Percentiles rank a stretch among this genome's conserved stretches.
Conservation (phyloP, 2,797 vertebrate genomes). For the Paramormyrops hopkinsi region DNA sequence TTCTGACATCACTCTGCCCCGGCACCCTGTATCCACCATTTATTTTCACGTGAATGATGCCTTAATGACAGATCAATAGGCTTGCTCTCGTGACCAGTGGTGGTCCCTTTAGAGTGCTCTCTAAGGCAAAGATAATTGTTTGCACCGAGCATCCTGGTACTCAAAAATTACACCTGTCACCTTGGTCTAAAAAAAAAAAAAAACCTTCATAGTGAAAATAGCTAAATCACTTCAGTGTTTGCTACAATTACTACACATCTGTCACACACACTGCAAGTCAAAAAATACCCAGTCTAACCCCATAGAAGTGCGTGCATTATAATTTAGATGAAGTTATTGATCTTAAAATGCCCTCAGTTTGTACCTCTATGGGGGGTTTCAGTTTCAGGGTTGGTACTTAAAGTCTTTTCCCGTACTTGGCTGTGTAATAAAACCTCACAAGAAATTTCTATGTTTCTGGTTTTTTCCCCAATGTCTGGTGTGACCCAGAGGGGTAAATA, state of each 20-base stretch:
- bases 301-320: neutral
- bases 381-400: neutral
- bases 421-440: neutral
- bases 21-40: neutral
- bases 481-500: neutral
- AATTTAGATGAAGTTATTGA: slow-evolving; percentile 14
- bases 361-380: neutral
- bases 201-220: neutral
- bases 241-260: neutral
- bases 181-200: neutral
- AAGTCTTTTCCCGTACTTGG: neutral
- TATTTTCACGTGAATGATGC: neutral
- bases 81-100: neutral
- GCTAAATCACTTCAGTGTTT: neutral
- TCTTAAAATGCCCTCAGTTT: neutral
- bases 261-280: neutral
- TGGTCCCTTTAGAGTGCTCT: neutral
- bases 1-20: neutral
- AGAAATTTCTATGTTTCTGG: neutral
- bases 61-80: neutral
- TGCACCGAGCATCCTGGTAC: neutral
- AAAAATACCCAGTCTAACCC: neutral
- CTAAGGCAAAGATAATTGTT: neutral
- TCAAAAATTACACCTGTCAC: neutral
- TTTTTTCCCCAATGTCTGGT: neutral